Base-by-base conservation (phyloP, 1,140 invertebrate species). In the Proctacanthus coquilletti region DNA sequence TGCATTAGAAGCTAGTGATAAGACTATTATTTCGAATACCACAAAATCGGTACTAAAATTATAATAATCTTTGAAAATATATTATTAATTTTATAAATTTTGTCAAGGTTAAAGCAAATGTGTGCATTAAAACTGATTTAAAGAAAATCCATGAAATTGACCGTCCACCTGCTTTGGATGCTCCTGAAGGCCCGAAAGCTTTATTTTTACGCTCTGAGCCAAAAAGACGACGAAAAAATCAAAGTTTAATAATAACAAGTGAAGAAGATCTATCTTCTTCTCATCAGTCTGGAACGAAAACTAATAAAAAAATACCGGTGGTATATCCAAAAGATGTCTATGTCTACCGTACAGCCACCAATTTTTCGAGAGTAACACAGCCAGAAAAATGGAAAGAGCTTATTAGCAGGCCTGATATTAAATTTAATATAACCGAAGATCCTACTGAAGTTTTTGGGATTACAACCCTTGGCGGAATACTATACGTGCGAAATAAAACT, bases 381-480 rank as follows among this genome's bases (percentile, higher is more conserved):
- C 64, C 65, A 2, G 45, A 47, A 8, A 38, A 33, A 10, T 52
- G 49, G 19, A 34, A 46, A 13, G 43, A 56, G 5, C 42, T 47
- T 19, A 19, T 39, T 21, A 41, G 41, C 3, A 47, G 45, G 3
- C 37, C 32, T 10, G 42, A 42, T 29, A 49, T 60, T 35, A 40
- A 41, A 4, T 53, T 52, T 25, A 25, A 41, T 2, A 34, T 59
- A 0, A 44, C 23, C 4, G 50, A 60, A 23, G 54, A 57, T 49
- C 48, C 45, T 5, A 49, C 42, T 18, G 43, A 46, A 4, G 61
- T 65, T 5, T 73, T 74, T 45, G 62, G 61, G 21, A 59, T 76
- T 9, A 75, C 72, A 0, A 32, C 44, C 5, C 52, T 33, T 0
- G 65, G 60, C 21, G 73, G 73, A 1, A 76, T 76, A 35, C 43